Evolutionary conservation across 1,140 invertebrate species (phyloP).

Genomic region (Theocolax elegans): DNA sequence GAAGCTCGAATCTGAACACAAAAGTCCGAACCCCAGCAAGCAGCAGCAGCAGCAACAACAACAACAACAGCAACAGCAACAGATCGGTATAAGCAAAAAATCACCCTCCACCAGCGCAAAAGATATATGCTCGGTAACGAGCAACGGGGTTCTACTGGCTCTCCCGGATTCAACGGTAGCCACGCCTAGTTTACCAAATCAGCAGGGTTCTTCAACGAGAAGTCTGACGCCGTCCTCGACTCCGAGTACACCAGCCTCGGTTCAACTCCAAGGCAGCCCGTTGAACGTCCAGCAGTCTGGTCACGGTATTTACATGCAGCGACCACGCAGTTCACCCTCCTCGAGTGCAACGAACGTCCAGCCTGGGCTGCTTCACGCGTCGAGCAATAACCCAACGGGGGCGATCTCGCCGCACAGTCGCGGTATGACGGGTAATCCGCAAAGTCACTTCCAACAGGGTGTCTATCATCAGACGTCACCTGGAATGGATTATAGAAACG

Average conservation of each 20-base stretch:
- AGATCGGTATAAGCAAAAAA: constrained; percentile 61
- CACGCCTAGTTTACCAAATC: constrained; percentile 58
- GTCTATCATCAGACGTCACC: constrained; percentile 45
- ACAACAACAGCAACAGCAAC: constrained; percentile 45
- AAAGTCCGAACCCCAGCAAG: constrained; percentile 72
- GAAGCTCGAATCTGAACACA: constrained; percentile 74
- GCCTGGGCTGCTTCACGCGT: constrained; percentile 54
- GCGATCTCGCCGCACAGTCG: constrained; percentile 57
- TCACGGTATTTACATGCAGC: constrained; percentile 61
- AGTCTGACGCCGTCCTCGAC: constrained; percentile 75
- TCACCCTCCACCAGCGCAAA: constrained; percentile 57
- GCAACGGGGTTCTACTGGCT: constrained; percentile 60
- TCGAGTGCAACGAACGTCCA: constrained; percentile 54
- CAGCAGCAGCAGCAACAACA: constrained; percentile 59
- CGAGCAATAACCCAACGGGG: constrained; percentile 44
- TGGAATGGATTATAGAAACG: constrained; percentile 62
- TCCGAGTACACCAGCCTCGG: constrained; percentile 72
- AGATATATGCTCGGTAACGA: constrained; percentile 63
- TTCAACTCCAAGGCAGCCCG: constrained; percentile 68
- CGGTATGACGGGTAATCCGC: constrained; percentile 45
- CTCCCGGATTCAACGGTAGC: constrained; percentile 66
- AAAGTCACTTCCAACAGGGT: constrained; percentile 57
- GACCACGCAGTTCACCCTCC: constrained; percentile 63
- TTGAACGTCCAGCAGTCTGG: constrained; percentile 50
- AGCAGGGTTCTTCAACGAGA: constrained; percentile 70